Evolutionary conservation across 2,888 invertebrate species (phyloP).

Genomic region (Andrena marginata): DNA sequence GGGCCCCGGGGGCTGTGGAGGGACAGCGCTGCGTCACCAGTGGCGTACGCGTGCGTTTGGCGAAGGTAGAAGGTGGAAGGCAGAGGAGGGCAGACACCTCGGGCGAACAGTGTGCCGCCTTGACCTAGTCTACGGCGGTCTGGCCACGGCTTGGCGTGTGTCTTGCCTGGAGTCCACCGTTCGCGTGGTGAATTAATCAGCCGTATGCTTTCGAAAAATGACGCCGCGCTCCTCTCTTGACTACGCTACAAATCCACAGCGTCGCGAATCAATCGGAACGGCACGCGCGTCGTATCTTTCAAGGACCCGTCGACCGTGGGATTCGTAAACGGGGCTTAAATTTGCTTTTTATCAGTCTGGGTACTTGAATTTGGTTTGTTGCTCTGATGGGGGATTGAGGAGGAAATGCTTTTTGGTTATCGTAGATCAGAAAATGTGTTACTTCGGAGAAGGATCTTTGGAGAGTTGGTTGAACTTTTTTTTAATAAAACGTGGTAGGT

Average conservation of each 20-base stretch:
- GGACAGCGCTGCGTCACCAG: constrained; percentile 31
- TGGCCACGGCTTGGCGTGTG: constrained; percentile 47
- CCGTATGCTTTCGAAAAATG: constrained; percentile 23
- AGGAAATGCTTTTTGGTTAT: too few species aligned
- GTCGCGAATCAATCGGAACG: not conserved
- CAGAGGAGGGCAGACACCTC: constrained; percentile 45
- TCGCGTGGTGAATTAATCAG: constrained; percentile 71
- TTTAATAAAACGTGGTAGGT: too few species aligned
- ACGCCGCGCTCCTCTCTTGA: constrained; percentile 9
- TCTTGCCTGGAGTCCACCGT: constrained; percentile 59
- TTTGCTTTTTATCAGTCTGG: not conserved
- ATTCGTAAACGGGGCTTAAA: not conserved
- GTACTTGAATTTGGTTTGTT: not conserved
- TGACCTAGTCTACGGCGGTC: constrained; percentile 74
- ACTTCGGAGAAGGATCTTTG: too few species aligned
- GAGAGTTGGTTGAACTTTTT: too few species aligned
- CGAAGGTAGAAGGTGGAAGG: constrained; percentile 56
- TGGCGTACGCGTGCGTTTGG: constrained; percentile 49
- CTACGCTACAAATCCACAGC: not conserved
- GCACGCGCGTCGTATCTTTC: not conserved
- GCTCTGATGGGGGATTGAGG: not conserved
- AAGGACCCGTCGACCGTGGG: not conserved
- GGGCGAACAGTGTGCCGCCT: constrained; percentile 75
- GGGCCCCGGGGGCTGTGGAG: constrained; percentile 10
- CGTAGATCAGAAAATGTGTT: too few species aligned